Evolutionary conservation across 2,113 vertebrate species (phyloP).

Genomic region (Thymallus thymallus): DNA sequence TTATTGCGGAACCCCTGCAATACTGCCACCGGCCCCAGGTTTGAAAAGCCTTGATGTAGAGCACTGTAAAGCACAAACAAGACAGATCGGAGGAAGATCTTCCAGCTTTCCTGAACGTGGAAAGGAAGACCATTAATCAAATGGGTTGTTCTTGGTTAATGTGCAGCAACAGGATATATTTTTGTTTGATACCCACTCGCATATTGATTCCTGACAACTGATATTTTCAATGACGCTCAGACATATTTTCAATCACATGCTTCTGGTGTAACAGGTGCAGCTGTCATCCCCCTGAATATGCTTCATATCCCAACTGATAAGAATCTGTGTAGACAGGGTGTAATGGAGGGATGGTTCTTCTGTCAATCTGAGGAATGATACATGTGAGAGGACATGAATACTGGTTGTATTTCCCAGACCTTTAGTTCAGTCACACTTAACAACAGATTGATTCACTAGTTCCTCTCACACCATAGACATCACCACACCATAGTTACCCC

Average conservation of each 20-base stretch:
- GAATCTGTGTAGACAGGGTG: constrained; percentile 31
- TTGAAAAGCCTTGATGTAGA: no score
- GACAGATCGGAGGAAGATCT: neutral
- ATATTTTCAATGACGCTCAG: neutral
- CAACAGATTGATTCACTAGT: neutral
- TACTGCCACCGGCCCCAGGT: no score
- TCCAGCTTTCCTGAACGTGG: neutral
- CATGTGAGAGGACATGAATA: constrained; percentile 7
- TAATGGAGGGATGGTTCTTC: neutral
- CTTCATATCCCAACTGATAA: constrained; percentile 4
- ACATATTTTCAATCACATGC: neutral
- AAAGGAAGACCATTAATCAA: neutral
- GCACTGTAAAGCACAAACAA: constrained; percentile 1
- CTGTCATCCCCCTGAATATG: constrained; percentile 3
- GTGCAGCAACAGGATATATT: neutral
- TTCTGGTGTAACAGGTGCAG: constrained; percentile 30
- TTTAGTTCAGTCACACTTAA: neutral
- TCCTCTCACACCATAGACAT: neutral
- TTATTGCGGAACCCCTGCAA: no score
- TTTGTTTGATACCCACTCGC: neutral
- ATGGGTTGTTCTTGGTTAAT: neutral
- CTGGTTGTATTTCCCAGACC: constrained; percentile 1
- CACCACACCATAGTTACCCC: neutral
- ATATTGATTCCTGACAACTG: no score
- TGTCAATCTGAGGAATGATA: constrained; percentile 23